Percentiles rank a stretch among this genome's conserved stretches.
Evolutionary conservation across 1,140 invertebrate genomes (phyloP).

Genomic region (Drosophila ohnishii): DNA sequence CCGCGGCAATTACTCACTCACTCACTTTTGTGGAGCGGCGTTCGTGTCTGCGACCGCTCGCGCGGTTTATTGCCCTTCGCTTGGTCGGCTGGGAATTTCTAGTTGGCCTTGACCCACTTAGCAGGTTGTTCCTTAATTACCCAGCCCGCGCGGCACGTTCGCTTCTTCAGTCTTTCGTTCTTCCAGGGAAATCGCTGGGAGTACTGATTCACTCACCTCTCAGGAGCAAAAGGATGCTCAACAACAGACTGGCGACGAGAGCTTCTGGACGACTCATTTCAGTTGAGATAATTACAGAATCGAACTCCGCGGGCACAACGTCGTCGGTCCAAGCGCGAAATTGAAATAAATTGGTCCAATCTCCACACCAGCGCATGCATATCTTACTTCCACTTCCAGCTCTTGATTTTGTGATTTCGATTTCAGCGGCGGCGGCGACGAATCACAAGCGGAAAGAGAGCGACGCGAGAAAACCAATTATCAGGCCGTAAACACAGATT

Average conservation of each 20-base stretch:
- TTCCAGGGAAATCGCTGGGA: neutral
- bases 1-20: slow-evolving; percentile 72
- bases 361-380: slow-evolving; percentile 55
- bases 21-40: slow-evolving; percentile 61
- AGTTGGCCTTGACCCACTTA: slow-evolving; percentile 69
- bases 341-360: slow-evolving; percentile 79
- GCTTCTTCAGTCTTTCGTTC: slow-evolving; percentile 70
- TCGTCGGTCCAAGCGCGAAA: slow-evolving; percentile 62
- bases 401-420: slow-evolving; percentile 64
- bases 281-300: slow-evolving; percentile 6
- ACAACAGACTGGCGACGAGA: slow-evolving; percentile 18
- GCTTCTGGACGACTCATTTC: slow-evolving; percentile 26
- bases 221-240: slow-evolving; percentile 30
- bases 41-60: slow-evolving; percentile 21
- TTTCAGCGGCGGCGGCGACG: slow-evolving; percentile 52
- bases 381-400: slow-evolving; percentile 73
- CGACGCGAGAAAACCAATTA: slow-evolving; percentile 61
- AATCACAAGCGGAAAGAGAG: slow-evolving; percentile 66
- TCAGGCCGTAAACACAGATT: slow-evolving; percentile 55
- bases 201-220: slow-evolving; percentile 46
- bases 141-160: slow-evolving; percentile 32
- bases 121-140: slow-evolving; percentile 47
- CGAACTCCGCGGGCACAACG: slow-evolving; percentile 51
- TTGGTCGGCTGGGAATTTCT: slow-evolving; percentile 67
- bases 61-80: slow-evolving; percentile 76